Evolutionary conservation across 2,113 vertebrate genomes (phyloP).

Genomic region (Muscicapa adusta): DNA sequence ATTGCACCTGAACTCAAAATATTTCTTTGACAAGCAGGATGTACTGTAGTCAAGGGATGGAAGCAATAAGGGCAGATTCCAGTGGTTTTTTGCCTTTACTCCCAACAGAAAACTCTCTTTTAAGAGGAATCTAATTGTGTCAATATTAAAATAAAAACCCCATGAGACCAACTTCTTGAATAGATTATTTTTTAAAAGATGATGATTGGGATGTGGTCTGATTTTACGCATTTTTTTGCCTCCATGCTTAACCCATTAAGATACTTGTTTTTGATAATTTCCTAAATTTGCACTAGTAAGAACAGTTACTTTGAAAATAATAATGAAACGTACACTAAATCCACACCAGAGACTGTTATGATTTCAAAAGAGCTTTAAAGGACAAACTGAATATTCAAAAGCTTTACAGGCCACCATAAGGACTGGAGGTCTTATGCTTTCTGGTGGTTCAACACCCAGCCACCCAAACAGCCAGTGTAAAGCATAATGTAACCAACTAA

Average conservation of each 20-base stretch:
- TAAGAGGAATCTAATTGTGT: constrained; percentile 4
- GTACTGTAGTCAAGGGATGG: not conserved
- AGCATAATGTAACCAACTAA: not conserved
- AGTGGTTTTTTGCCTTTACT: not conserved
- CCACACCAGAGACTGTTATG: not conserved
- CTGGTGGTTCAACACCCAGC: not conserved
- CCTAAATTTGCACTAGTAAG: not conserved
- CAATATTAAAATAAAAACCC: not conserved
- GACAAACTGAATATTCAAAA: not conserved
- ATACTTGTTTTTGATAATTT: not conserved
- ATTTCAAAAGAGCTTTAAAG: not conserved
- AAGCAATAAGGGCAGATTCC: not conserved
- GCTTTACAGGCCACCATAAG: not conserved
- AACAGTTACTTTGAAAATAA: not conserved
- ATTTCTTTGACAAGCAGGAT: not conserved
- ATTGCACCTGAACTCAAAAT: not conserved
- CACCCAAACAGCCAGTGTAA: not conserved
- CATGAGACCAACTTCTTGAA: not conserved
- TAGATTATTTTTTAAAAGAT: not conserved
- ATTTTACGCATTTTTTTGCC: not conserved
- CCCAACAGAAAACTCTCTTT: not conserved
- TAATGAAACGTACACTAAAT: not conserved
- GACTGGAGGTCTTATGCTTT: not conserved
- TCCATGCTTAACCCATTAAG: not conserved
- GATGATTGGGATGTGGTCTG: not conserved